Percentiles rank a stretch among this genome's conserved stretches.
phyloP scores from a whole-genome alignment of 2,888 invertebrate genomes.

The Atherix ibis region DNA sequence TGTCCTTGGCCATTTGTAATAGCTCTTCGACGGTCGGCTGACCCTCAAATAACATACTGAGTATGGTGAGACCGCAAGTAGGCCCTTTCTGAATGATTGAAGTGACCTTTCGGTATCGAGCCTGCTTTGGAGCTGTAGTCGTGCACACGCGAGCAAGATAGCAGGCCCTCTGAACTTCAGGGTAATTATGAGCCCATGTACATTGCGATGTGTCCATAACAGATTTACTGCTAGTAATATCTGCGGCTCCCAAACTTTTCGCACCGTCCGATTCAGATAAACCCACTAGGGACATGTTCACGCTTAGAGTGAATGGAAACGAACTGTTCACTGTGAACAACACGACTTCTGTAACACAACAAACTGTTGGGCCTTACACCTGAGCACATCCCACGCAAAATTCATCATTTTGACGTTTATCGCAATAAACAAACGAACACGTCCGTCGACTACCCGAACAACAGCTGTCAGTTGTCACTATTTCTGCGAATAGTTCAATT shows the following conservation, averaged over 20 bases:
- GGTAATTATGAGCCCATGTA: conserved; percentile 37
- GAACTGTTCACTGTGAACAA: no score
- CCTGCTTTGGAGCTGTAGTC: conserved; percentile 34
- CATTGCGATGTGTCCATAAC: conserved; percentile 24
- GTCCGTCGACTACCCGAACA: no score
- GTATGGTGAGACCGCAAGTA: conserved; percentile 77
- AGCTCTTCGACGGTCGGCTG: conserved; percentile 40
- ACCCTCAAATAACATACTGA: conserved; percentile 59
- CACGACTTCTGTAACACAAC: no score
- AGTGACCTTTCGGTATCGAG: conserved; percentile 29
- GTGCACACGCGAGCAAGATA: conserved; percentile 38
- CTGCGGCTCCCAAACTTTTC: not conserved
- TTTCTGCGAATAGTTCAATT: no score
- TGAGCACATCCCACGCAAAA: no score
- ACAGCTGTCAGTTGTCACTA: no score
- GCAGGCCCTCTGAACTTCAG: conserved; percentile 43
- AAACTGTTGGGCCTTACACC: no score
- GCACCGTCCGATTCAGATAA: no score
- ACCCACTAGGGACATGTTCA: no score
- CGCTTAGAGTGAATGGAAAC: no score
- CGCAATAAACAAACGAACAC: no score
- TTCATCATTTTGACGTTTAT: no score
- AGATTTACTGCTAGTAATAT: conserved; percentile 2
- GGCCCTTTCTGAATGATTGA: conserved; percentile 36
- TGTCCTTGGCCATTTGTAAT: conserved; percentile 43